phyloP scores from a whole-genome alignment of 2,888 invertebrate species.

The Aphrophora alni region DNA sequence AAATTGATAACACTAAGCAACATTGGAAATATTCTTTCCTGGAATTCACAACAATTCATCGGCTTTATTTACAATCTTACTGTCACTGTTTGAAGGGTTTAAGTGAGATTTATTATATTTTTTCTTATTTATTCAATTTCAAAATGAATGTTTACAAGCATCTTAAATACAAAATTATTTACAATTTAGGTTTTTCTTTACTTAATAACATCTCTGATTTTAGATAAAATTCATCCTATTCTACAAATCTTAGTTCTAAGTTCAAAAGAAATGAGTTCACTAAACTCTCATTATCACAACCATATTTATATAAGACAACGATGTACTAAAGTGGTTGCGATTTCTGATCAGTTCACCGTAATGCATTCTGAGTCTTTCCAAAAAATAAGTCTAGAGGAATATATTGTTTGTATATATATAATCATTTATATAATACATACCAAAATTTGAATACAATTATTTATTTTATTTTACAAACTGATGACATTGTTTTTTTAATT shows the following conservation, averaged over 20 bases:
- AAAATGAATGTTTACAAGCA: too few species aligned
- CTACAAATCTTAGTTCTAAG: neutral
- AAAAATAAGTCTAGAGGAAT: neutral
- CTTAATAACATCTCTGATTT: neutral
- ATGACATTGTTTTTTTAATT: neutral
- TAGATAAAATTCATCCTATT: neutral
- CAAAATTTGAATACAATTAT: neutral
- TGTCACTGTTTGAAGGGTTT: too few species aligned
- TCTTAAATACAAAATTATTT: neutral
- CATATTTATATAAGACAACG: neutral
- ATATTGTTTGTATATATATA: neutral
- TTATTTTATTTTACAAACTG: neutral
- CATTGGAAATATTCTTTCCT: too few species aligned
- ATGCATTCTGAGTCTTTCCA: too few species aligned
- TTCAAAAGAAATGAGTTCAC: neutral
- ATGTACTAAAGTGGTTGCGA: neutral
- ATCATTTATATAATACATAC: neutral
- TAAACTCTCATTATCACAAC: neutral
- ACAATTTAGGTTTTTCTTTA: neutral
- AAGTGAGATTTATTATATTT: too few species aligned
- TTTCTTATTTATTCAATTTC: too few species aligned
- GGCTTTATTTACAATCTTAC: too few species aligned
- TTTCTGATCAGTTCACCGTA: too few species aligned
- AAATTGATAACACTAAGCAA: too few species aligned
- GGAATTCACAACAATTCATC: too few species aligned